Evolutionary conservation across 2,888 invertebrate genomes (phyloP).

Genomic region (Pseudoips prasinana): DNA sequence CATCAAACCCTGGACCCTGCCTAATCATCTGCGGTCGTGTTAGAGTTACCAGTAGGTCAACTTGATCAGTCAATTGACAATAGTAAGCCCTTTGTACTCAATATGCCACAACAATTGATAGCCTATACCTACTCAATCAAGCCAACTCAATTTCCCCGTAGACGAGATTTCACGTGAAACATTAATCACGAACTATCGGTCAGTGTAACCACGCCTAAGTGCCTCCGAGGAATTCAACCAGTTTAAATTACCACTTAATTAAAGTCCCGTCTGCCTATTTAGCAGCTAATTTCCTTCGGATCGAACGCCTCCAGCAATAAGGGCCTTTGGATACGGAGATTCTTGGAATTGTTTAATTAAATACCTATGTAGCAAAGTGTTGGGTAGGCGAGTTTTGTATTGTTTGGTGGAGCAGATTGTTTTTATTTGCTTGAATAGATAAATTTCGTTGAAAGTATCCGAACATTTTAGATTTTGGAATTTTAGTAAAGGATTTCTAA

Average conservation of each 20-base stretch:
- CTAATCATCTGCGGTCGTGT: no score
- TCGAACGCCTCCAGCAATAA: conserved; percentile 30
- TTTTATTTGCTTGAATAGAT: not conserved
- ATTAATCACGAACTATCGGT: conserved; percentile 14
- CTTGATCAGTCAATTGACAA: no score
- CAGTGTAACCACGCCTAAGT: conserved; percentile 19
- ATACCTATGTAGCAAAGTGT: conserved; percentile 22
- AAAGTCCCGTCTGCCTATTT: conserved; percentile 45
- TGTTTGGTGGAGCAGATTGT: conserved; percentile 1
- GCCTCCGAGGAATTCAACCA: conserved; percentile 20
- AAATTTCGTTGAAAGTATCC: no score
- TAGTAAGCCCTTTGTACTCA: no score
- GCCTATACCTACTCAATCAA: no score
- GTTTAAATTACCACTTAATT: conserved; percentile 46
- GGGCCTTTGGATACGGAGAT: conserved; percentile 18
- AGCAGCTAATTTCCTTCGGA: conserved; percentile 45
- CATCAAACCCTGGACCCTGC: no score
- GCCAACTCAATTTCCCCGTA: no score
- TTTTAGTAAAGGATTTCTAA: no score
- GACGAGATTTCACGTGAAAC: no score
- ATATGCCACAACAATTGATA: no score
- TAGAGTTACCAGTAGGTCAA: no score
- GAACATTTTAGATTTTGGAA: no score
- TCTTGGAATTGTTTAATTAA: conserved; percentile 33
- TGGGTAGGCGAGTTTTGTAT: conserved; percentile 8